phyloP scores from a whole-genome alignment of 2,888 invertebrate species.

The Caenorhabditis plicata region DNA sequence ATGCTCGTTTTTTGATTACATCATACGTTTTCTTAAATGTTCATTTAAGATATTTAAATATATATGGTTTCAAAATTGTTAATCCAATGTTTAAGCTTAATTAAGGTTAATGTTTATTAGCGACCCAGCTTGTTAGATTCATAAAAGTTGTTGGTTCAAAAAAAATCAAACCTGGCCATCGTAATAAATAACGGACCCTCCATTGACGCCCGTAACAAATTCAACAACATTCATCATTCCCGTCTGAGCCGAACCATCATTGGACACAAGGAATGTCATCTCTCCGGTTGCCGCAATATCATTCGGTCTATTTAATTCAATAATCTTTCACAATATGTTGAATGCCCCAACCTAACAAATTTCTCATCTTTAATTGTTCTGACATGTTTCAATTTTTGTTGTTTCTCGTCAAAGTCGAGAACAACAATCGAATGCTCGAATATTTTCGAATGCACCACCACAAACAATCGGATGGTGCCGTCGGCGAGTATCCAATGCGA shows the following conservation, averaged over 20 bases:
- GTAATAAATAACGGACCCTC: conserved; percentile 36
- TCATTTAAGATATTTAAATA: no score
- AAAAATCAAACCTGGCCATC: conserved; percentile 31
- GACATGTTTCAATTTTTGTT: conserved; percentile 25
- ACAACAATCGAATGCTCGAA: conserved; percentile 42
- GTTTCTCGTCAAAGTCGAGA: conserved; percentile 33
- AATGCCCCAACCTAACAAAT: conserved; percentile 23
- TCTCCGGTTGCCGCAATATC: conserved; percentile 38
- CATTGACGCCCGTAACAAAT: conserved; percentile 20
- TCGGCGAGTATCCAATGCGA: conserved; percentile 29
- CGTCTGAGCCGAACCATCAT: conserved; percentile 44
- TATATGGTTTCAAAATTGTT: no score
- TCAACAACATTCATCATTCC: conserved; percentile 26
- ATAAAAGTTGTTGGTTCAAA: no score
- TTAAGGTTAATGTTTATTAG: no score
- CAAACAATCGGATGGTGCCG: conserved; percentile 39
- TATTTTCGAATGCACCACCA: conserved; percentile 30
- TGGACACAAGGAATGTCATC: conserved; percentile 38
- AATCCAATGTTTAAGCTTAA: no score
- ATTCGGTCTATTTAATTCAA: conserved; percentile 30
- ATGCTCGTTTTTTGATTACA: conserved; percentile 12
- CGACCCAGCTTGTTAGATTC: no score
- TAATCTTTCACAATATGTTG: neutral
- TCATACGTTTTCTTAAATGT: conserved; percentile 21
- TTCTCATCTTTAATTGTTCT: conserved; percentile 35